Evolutionary conservation across 2,113 vertebrate species (phyloP), one percentile per base, ranked within the genome.

Genomic region (Cinclus mexicanus): DNA sequence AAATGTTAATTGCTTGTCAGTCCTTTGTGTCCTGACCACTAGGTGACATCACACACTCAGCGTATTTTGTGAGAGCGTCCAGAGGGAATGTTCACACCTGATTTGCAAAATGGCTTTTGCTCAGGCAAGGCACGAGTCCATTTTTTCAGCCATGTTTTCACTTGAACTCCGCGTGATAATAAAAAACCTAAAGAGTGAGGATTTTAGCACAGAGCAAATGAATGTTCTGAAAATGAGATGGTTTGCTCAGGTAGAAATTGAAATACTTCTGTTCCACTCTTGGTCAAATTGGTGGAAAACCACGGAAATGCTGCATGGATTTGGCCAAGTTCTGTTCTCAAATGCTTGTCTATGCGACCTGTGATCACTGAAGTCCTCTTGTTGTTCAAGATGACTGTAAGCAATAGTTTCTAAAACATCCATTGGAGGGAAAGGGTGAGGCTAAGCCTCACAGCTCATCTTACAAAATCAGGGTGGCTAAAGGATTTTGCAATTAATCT

Each of bases 21-120:
- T 74, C 76, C 44, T 21, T 0, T 68, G 69, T 94, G 86, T 90
- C 83, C 88, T 87, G 80, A 33, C 94, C 96, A 95, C 90, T 92
- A 92, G 93, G 92, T 92, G 94, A 81, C 90, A 83, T 96, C 90
- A 23, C 60, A 75, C 49, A 47, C 95, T 72, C 77, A 49, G 49
- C 1, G 1, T 60, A 77, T 74, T 91, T 50, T 37, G 68, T 71
- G 59, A 92, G 68, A 22, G 2, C 21, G 64, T 65, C 19, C 63
- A 67, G 22, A 11, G 53, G 75, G 31, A 69, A 29, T 24, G 71
- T 28, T 80, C 76, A 55, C 39, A 15, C 71, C 3, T 1, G n/a
- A 46, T 42, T 42, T 14, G 18, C 31, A 68, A 33, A 28, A 33
- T 49, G 1, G 0, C 3, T 37, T 46, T 57, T 83, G 67, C 70